Base-by-base conservation (phyloP, 1,140 invertebrate species). In the Pseudoatta argentina region DNA sequence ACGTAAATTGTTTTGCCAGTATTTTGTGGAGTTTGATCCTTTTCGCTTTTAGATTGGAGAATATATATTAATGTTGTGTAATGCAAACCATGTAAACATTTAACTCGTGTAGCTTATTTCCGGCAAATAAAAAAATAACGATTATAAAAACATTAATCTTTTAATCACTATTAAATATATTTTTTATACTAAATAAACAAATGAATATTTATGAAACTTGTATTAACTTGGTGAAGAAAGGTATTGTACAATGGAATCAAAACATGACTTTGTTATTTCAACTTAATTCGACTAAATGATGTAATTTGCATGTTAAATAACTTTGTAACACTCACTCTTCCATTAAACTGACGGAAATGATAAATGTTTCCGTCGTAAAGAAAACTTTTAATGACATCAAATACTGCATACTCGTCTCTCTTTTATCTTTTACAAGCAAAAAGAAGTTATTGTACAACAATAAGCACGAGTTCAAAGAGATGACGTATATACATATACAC, bases 381-480 rank as follows among this genome's bases (percentile, higher is more conserved):
- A 53, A 76, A 30, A 78, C 24, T 48, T 64, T 48, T 48, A 44
- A 21, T 53, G 18, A 66, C 18, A 7, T 18, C 10, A 53, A 67
- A 55, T 59, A 44, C 44, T 57, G 4, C 8, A 18, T 8, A 39
- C 8, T 27, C 2, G 14, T 61, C 21, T 64, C 44, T 39, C 48
- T 81, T 78, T 66, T 55, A 53, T 53, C 14, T 30, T 79, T 34
- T 27, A 81, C 51, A 57, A 81, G n/a, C 4, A 27, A 39, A 67
- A 55, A 6, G 10, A 24, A 57, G 18, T 67, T 3, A 55, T 27
- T 57, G 34, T 44, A 14, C 6, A 44, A n/a, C 12, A 44, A n/a
- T 30, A 30, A 4, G 57, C n/a, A 5, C 14, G 51, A 44, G 12
- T 81, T n/a, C 21, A 71, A 57, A 57, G 30, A 53, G 55, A 59